A percentile compares a stretch with the other conserved stretches of the same genome.
Evolutionary conservation across 35 echinoderm and acorn worm species (phyloP).

Genomic region (Ptychodera flava): DNA sequence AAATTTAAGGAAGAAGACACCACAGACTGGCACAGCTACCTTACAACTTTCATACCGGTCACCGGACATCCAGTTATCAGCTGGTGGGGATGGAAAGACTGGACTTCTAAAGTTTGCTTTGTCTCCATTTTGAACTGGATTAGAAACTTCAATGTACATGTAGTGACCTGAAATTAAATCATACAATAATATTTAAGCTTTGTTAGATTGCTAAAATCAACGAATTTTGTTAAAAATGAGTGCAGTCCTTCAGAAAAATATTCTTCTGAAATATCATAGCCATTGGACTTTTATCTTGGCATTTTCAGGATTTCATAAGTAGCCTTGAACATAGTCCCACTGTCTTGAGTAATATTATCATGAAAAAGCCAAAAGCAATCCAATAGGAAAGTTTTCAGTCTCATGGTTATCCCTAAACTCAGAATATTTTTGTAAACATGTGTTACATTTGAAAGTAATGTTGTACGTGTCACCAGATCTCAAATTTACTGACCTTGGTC

Average conservation of each 20-base stretch:
- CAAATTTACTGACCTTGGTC: conserved; percentile 43
- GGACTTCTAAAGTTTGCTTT: conserved; percentile 40
- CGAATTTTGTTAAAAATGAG: background rate
- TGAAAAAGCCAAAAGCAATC: background rate
- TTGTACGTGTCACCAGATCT: too few species aligned
- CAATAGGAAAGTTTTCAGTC: too few species aligned
- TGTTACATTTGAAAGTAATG: too few species aligned
- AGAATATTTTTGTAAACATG: background rate
- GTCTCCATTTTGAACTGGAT: background rate
- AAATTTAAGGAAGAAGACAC: too few species aligned
- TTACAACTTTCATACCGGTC: too few species aligned
- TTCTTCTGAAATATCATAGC: background rate
- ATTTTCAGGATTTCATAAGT: background rate
- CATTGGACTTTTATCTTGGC: background rate
- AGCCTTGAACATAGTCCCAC: too few species aligned
- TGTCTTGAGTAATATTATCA: background rate
- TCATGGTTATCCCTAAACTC: background rate
- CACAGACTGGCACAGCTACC: too few species aligned
- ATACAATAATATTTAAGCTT: background rate
- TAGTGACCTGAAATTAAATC: conserved; percentile 39
- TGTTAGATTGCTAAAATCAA: background rate
- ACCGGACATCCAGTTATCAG: conserved; percentile 21
- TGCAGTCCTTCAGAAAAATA: background rate
- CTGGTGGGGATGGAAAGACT: conserved; percentile 39
- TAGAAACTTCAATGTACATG: conserved; percentile 50